phyloP scores from a whole-genome alignment of 2,888 invertebrate genomes.

The Tipula unca region DNA sequence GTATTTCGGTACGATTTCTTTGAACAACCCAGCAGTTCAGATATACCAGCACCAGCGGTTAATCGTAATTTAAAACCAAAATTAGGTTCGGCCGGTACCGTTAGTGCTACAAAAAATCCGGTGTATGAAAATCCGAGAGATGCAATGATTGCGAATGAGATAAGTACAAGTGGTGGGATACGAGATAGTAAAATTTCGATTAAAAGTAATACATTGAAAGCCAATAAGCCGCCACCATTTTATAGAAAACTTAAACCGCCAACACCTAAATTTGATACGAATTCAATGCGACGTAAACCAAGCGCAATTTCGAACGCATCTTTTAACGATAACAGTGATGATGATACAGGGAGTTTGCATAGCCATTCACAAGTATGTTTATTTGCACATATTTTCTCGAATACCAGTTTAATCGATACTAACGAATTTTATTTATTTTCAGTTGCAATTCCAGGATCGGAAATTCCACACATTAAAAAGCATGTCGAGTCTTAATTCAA shows the following conservation, averaged over 20 bases:
- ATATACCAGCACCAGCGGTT: constrained; percentile 55
- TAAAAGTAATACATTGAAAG: background rate
- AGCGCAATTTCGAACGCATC: constrained; percentile 30
- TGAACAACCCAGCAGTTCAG: constrained; percentile 30
- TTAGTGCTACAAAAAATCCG: constrained; percentile 25
- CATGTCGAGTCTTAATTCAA: constrained; percentile 15
- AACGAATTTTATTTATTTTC: background rate
- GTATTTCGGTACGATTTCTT: constrained; percentile 47
- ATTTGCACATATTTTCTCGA: background rate
- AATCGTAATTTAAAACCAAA: constrained; percentile 73
- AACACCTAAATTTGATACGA: constrained; percentile 35
- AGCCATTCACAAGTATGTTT: constrained; percentile 20
- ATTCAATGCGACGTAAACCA: constrained; percentile 30
- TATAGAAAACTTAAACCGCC: constrained; percentile 55
- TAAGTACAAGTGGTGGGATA: constrained; percentile 20
- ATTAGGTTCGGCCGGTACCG: constrained; percentile 9
- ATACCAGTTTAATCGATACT: background rate
- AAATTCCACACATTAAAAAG: constrained; percentile 16
- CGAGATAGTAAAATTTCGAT: background rate
- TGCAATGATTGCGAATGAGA: constrained; percentile 25
- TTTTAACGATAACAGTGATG: constrained; percentile 20
- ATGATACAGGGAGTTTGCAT: background rate
- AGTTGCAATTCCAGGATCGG: background rate
- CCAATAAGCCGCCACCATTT: constrained; percentile 46
- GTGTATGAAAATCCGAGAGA: constrained; percentile 36